Conservation (phyloP, 2,113 vertebrate genomes). For the Tonatia bakeri region DNA sequence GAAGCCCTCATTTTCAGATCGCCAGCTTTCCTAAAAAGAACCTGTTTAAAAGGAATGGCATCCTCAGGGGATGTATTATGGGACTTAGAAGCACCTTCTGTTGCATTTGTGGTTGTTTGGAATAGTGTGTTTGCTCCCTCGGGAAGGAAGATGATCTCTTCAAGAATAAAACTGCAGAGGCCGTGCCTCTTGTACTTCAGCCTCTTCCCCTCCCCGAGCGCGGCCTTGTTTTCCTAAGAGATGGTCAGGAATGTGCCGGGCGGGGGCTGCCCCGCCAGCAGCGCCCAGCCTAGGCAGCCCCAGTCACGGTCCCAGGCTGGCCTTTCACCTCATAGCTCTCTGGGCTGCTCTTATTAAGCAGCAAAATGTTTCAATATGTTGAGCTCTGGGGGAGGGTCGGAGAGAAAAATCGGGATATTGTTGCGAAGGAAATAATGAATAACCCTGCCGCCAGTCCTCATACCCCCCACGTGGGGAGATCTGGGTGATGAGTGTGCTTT, state of each 20-base stretch:
- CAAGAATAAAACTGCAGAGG: constrained; percentile 1
- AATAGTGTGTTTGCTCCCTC: background rate
- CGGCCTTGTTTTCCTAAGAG: constrained; percentile 82
- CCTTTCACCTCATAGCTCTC: constrained; percentile 97
- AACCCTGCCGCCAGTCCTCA: constrained; percentile 37
- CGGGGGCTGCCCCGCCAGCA: constrained; percentile 39
- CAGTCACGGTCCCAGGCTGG: constrained; percentile 92
- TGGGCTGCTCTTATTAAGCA: constrained; percentile 97
- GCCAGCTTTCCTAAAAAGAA: background rate
- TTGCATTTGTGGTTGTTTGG: background rate
- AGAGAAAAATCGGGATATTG: constrained; percentile 77
- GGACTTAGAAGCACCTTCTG: background rate
- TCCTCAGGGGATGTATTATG: background rate
- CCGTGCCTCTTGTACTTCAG: background rate
- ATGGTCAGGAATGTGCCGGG: constrained; percentile 83
- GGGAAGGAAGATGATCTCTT: background rate
- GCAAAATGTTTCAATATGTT: constrained; percentile 99
- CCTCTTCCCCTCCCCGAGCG: background rate
- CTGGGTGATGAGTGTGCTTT: constrained; percentile 54
- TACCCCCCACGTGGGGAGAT: constrained; percentile 68
- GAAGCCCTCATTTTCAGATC: background rate
- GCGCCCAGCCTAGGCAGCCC: constrained; percentile 79
- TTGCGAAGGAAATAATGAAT: constrained; percentile 77
- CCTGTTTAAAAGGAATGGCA: background rate
- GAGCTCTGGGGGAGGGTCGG: constrained; percentile 78